These are phyloP conservation scores for Phaethornis superciliosus DNA, from an alignment of 2,113 vertebrate genomes.

Conservation along the genomic window DNA sequence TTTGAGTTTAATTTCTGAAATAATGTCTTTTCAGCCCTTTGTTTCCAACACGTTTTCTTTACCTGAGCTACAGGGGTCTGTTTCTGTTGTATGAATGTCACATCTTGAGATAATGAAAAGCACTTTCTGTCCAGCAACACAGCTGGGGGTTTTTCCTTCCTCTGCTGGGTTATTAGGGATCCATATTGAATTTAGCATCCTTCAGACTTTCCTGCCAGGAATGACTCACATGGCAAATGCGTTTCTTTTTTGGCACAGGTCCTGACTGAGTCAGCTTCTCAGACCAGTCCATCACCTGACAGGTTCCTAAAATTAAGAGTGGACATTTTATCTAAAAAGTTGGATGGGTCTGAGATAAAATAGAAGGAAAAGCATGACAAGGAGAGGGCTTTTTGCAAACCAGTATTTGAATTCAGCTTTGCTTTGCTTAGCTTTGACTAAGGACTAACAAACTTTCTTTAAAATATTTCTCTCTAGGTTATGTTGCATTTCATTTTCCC, in stretches of 20 bases:
- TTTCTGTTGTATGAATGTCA: neutral
- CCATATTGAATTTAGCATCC: neutral
- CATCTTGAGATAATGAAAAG: neutral
- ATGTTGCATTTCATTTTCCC: rapidly evolving
- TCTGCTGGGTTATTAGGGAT: neutral
- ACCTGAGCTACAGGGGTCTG: neutral
- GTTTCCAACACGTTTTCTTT: neutral
- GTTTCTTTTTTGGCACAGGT: slow-evolving; percentile 32
- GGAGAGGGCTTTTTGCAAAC: no score
- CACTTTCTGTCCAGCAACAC: neutral
- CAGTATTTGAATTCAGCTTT: no score
- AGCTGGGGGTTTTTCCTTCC: neutral
- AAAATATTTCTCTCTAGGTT: neutral
- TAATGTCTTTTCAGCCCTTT: neutral
- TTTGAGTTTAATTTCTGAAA: neutral
- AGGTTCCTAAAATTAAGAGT: slow-evolving; percentile 16
- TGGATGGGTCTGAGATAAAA: no score
- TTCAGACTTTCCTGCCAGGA: neutral
- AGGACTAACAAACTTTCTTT: neutral
- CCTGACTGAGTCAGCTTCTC: neutral
- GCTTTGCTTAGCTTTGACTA: neutral
- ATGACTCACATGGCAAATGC: slow-evolving; percentile 4
- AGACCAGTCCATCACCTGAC: neutral
- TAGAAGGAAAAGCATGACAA: no score
- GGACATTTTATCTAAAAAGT: neutral